Base-by-base conservation (phyloP, 1,140 invertebrate species). In the Pantala flavescens region DNA sequence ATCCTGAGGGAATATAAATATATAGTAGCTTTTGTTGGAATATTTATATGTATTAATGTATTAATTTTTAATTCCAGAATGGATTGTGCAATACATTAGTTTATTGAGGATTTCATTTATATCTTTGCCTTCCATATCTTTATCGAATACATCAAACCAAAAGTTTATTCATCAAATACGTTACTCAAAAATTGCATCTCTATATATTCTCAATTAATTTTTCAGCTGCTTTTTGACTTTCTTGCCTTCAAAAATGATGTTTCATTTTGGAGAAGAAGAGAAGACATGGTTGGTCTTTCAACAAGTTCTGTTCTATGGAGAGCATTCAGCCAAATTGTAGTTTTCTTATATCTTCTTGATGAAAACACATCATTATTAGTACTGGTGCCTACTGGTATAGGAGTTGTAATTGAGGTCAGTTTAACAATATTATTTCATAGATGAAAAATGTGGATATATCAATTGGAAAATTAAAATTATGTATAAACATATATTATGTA, bases 181-280 rank as follows among this genome's bases (percentile, higher is more conserved):
- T n/a, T n/a, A n/a, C n/a, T n/a, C n/a, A n/a, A n/a, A n/a, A n/a
- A n/a, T n/a, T n/a, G n/a, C n/a, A n/a, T n/a, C n/a, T n/a, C n/a
- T 36, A 9, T 9, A 36, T 36, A 9, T 36, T 36, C 9, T 81
- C 76, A 73, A 73, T 80, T 77, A 76, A 74, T 78, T 76, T 89
- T 89, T 71, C 84, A 98, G 95, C 81, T 98, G 73, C 84, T 98
- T 12, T 96, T 99, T 81, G 97, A 99, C 81, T 95, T 98, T 79
- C 84, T 99, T 71, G 95, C 97, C 1, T 98, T 99, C 79, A 99
- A 98, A 87, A 98, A 98, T 83, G 97, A 99, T 79, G 93, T 99
- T 7, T 89, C 87, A 77, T 99, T 98, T 82, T 99, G 98, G 97
- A 88, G 89, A 75, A 87, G 88, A 16, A 89, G 93, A 78, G 89